Evolutionary conservation across 2,888 invertebrate genomes (phyloP).

Genomic region (Troides helena): DNA sequence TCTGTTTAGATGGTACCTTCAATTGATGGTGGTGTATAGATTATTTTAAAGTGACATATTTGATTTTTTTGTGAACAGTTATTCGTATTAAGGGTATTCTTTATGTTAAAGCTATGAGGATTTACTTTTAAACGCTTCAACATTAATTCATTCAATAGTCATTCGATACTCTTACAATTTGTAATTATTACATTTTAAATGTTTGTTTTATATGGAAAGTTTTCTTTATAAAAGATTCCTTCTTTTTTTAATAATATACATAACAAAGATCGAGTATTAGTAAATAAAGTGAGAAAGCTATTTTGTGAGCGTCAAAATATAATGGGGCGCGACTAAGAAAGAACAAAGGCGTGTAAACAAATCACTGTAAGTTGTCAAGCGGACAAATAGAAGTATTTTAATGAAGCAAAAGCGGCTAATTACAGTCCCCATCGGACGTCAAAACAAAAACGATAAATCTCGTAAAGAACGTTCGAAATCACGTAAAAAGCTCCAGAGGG

Average conservation of each 20-base stretch:
- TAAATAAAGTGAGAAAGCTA: constrained; percentile 5
- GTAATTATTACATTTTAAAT: too few species aligned
- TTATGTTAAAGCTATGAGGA: too few species aligned
- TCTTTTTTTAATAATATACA: too few species aligned
- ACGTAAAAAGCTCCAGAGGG: constrained; percentile 56
- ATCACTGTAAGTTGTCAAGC: constrained; percentile 60
- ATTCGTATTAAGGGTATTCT: too few species aligned
- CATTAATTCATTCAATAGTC: too few species aligned
- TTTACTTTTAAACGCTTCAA: too few species aligned
- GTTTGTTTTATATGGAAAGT: too few species aligned
- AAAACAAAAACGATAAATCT: constrained; percentile 54
- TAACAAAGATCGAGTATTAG: background rate
- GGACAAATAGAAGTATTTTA: constrained; percentile 73
- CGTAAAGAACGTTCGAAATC: constrained; percentile 45
- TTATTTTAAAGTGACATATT: too few species aligned
- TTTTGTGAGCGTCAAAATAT: constrained; percentile 23
- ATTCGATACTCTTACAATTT: too few species aligned
- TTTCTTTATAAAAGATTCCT: too few species aligned
- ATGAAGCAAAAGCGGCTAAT: constrained; percentile 66
- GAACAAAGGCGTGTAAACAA: constrained; percentile 59
- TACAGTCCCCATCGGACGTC: constrained; percentile 58
- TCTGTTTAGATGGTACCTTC: background rate
- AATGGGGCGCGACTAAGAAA: constrained; percentile 37
- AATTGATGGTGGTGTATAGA: too few species aligned
- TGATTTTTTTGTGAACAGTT: background rate